Evolutionary conservation across 2,113 vertebrate genomes (phyloP).

Genomic region (Platycercus adscitus): DNA sequence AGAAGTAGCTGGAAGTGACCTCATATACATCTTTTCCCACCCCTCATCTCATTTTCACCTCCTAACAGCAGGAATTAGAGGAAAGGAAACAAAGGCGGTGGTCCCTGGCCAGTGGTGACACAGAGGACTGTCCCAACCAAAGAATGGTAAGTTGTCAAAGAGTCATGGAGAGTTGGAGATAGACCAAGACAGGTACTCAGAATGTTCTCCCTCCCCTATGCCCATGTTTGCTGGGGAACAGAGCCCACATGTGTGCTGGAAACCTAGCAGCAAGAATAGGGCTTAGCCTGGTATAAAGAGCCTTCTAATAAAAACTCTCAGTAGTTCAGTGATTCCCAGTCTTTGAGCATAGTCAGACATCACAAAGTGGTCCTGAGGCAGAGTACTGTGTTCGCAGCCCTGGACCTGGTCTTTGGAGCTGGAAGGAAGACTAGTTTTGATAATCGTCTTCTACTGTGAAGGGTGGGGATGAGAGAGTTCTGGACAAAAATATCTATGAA

Average conservation of each 20-base stretch:
- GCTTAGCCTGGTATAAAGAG: neutral
- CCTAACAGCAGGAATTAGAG: slow-evolving; percentile 15
- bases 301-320: neutral
- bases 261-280: neutral
- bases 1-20: neutral
- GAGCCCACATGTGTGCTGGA: neutral
- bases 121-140: neutral
- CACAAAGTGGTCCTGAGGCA: neutral
- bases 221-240: neutral
- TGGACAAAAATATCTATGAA: neutral
- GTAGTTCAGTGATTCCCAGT: neutral
- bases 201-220: neutral
- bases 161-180: neutral
- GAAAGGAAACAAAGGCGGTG: neutral
- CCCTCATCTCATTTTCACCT: neutral
- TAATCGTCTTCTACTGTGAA: neutral
- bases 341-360: neutral
- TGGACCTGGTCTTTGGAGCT: neutral
- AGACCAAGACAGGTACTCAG: neutral
- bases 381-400: neutral
- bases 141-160: slow-evolving; percentile 58
- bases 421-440: neutral
- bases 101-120: neutral
- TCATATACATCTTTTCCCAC: neutral
- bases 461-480: neutral